These are phyloP conservation scores for Cheilosia vulpina DNA, from an alignment of 2,888 invertebrate genomes.

Conservation along the genomic window DNA sequence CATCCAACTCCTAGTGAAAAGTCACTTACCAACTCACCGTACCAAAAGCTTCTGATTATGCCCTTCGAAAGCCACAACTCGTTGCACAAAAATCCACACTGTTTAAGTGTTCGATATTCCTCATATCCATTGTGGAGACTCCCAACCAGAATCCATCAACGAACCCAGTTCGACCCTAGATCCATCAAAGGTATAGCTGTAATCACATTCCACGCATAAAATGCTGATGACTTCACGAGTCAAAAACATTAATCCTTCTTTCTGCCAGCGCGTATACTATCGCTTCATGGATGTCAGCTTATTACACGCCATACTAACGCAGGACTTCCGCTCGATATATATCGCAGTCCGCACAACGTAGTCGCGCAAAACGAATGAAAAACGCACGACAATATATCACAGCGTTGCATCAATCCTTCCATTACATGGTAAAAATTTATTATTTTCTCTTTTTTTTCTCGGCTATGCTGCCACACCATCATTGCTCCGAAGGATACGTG, in stretches of 20 bases:
- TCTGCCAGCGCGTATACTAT: constrained; percentile 14
- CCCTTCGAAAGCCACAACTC: too few species aligned
- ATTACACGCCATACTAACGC: constrained; percentile 66
- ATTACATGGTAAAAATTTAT: constrained; percentile 70
- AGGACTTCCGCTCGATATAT: constrained; percentile 39
- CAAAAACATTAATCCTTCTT: constrained; percentile 31
- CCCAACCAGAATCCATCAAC: background rate
- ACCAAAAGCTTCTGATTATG: too few species aligned
- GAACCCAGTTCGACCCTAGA: background rate
- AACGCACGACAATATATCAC: constrained; percentile 73
- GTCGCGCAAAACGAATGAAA: constrained; percentile 60
- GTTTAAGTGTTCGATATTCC: too few species aligned
- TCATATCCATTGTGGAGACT: background rate
- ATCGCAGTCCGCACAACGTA: constrained; percentile 32
- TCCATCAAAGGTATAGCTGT: constrained; percentile 1
- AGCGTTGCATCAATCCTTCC: constrained; percentile 72
- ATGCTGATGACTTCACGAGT: constrained; percentile 22
- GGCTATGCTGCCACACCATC: constrained; percentile 24
- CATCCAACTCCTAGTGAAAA: too few species aligned
- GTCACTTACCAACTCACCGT: too few species aligned
- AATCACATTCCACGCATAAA: constrained; percentile 29
- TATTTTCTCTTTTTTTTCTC: constrained; percentile 26
- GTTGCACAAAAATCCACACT: too few species aligned
- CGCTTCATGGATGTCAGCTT: constrained; percentile 52
- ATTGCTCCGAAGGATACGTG: constrained; percentile 47